Percentiles rank a stretch among this genome's conserved stretches.
Conservation (phyloP, 2,888 invertebrate species). For the Sarcophaga carnaria region DNA sequence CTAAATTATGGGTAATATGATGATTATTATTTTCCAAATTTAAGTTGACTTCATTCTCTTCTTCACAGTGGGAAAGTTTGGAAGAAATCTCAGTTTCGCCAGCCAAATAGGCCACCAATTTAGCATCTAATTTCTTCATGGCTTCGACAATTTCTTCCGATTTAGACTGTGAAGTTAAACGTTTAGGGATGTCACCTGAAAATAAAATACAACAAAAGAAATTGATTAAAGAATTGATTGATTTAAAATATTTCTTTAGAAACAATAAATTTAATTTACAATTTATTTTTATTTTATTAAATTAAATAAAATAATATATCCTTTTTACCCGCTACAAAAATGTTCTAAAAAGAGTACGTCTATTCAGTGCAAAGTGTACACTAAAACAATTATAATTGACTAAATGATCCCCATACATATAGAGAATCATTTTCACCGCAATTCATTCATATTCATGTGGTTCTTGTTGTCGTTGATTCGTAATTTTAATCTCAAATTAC, state of each 20-base stretch:
- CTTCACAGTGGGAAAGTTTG: conserved; percentile 61
- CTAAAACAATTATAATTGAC: conserved; percentile 36
- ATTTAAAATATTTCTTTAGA: conserved; percentile 3
- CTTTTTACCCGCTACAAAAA: conserved; percentile 67
- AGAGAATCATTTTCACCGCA: conserved; percentile 11
- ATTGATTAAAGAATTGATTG: not conserved
- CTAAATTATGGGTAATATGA: conserved; percentile 49
- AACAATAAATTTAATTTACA: not conserved
- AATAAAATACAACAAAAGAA: conserved; percentile 13
- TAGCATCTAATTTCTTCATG: conserved; percentile 79
- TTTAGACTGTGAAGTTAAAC: conserved; percentile 71
- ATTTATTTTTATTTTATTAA: not conserved
- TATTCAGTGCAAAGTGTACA: conserved; percentile 63
- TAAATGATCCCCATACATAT: conserved; percentile 43
- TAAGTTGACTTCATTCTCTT: conserved; percentile 56
- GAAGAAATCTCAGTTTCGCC: conserved; percentile 64
- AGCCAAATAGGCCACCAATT: conserved; percentile 77
- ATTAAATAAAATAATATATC: not conserved
- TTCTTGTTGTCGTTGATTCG: conserved; percentile 23
- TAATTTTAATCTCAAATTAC: conserved; percentile 29
- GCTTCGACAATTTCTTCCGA: conserved; percentile 78
- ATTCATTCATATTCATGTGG: conserved; percentile 19
- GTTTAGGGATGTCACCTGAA: conserved; percentile 67
- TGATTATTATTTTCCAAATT: conserved; percentile 57
- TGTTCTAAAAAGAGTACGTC: conserved; percentile 42